Conservation (phyloP, 2,113 vertebrate species). For the Leuciscus idus region DNA sequence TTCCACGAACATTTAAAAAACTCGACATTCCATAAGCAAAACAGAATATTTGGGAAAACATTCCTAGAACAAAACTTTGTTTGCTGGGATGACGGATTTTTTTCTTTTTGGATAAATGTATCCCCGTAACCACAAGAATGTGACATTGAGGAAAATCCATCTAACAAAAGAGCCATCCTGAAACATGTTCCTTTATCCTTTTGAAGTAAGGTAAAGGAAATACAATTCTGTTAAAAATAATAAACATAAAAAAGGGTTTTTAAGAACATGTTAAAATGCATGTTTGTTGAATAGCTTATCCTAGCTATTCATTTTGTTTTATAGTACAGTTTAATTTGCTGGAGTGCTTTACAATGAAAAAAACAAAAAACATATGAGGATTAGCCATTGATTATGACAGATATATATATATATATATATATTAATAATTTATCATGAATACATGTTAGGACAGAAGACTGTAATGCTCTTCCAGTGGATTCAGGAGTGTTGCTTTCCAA, state of each 20-base stretch:
- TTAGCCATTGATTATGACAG: slow-evolving; percentile 56
- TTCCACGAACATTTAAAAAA: too few relatives aligned
- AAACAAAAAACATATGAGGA: slow-evolving; percentile 1
- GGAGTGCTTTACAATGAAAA: slow-evolving; percentile 19
- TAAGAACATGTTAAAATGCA: background rate
- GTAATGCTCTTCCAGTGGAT: slow-evolving; percentile 35
- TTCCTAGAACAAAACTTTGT: too few relatives aligned
- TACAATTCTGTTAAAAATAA: background rate
- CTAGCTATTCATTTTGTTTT: background rate
- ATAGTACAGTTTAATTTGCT: slow-evolving; percentile 36
- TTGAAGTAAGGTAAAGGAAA: background rate
- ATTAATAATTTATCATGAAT: slow-evolving; percentile 62
- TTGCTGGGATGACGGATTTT: background rate
- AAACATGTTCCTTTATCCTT: background rate
- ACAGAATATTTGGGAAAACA: too few relatives aligned
- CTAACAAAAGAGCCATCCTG: background rate
- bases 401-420: slow-evolving; percentile 55
- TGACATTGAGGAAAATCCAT: slow-evolving; percentile 6
- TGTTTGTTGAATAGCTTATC: background rate
- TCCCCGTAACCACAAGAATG: background rate
- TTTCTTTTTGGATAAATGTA: background rate
- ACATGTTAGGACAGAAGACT: slow-evolving; percentile 51
- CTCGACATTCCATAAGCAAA: too few relatives aligned
- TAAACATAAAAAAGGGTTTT: background rate
- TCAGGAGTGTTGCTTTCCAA: background rate